Conservation (phyloP, 2,888 invertebrate species). For the Junonia oenone region DNA sequence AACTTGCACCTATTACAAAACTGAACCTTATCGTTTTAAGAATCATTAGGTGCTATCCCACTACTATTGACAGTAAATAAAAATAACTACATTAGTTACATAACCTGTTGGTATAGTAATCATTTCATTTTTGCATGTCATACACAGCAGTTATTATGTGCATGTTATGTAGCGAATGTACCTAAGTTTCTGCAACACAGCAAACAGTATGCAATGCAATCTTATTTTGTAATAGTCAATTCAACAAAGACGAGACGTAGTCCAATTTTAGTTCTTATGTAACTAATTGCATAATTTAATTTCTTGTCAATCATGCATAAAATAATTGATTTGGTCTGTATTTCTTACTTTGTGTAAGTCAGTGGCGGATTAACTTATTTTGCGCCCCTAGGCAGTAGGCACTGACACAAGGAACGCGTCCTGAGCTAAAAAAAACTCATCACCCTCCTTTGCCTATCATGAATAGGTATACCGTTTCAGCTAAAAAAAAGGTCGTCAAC, state of each 20-base stretch:
- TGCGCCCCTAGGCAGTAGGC: no score
- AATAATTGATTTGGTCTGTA: neutral
- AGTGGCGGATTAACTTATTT: no score
- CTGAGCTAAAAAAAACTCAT: no score
- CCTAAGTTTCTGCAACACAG: neutral
- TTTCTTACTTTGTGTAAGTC: neutral
- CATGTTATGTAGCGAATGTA: neutral
- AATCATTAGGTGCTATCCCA: no score
- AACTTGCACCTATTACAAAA: neutral
- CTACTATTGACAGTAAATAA: no score
- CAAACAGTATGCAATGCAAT: conserved; percentile 2
- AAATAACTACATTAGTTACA: neutral
- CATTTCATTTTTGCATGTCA: neutral
- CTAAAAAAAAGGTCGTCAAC: no score
- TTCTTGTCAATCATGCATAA: neutral
- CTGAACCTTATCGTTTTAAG: no score
- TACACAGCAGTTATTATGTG: neutral
- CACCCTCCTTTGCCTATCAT: no score
- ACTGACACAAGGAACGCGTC: no score
- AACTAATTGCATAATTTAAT: conserved; percentile 11
- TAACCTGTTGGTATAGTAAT: neutral
- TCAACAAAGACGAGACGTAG: conserved; percentile 6
- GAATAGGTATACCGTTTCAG: no score
- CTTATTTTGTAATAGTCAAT: conserved; percentile 5
- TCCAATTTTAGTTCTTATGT: conserved; percentile 15